These are phyloP conservation scores for Perdix hodgsoniae DNA, from an alignment of 2,797 vertebrate species.

Conservation along the genomic window DNA sequence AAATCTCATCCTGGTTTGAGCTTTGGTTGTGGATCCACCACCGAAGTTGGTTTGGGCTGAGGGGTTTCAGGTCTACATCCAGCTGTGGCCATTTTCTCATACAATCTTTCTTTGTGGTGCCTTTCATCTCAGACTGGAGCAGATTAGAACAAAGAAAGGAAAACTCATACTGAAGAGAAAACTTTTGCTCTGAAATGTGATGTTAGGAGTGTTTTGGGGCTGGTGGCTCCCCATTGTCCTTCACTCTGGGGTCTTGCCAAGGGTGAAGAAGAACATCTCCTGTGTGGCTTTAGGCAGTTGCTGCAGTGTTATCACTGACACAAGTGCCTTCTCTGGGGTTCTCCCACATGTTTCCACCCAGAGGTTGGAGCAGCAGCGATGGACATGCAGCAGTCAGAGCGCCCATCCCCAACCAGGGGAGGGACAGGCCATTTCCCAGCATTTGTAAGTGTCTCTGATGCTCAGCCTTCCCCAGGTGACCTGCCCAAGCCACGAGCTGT, in stretches of 20 bases:
- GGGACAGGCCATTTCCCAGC: not conserved
- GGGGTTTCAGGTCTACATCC: not conserved
- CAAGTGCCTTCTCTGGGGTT: slow-evolving; percentile 60
- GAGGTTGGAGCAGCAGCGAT: not conserved
- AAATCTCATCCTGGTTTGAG: fast-evolving
- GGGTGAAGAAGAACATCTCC: not conserved
- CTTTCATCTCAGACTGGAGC: not conserved
- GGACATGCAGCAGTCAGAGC: not conserved
- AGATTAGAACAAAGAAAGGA: not conserved
- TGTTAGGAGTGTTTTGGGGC: not conserved
- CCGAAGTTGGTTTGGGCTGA: not conserved
- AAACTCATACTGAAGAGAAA: not conserved
- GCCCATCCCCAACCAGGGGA: not conserved
- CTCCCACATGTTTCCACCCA: fast-evolving
- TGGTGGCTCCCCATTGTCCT: not conserved
- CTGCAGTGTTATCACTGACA: not conserved
- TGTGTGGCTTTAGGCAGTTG: not conserved
- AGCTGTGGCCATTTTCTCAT: not conserved
- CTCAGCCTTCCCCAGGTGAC: not conserved
- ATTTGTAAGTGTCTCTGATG: not conserved
- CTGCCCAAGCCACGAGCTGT: not conserved
- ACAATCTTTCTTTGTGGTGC: not conserved
- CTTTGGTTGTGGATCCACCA: too few relatives aligned
- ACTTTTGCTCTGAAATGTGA: not conserved
- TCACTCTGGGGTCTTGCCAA: not conserved